Evolutionary conservation across 2,888 invertebrate genomes (phyloP), one percentile per base, ranked within the genome.

Genomic region (Stegana nigrithorax): DNA sequence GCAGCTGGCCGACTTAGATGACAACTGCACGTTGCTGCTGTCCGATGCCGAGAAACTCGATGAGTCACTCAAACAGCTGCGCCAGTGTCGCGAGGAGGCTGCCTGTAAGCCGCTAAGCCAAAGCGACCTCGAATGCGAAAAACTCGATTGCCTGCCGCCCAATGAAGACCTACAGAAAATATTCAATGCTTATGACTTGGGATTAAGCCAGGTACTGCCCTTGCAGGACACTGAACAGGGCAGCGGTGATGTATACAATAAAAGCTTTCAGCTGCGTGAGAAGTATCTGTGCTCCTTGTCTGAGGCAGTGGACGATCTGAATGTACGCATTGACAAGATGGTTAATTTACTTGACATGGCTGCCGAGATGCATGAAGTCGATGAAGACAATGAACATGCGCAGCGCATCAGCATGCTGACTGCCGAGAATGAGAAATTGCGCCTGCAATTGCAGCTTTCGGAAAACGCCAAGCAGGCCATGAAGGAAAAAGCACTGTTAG

Each of bases 291-390:
- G 56, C 1, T 55, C 58, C 1, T 58, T 75, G 47, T 45, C 55
- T 45, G 4, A 17, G 4, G 57, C 73, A 21, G 63, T 67, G 17
- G 36, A 66, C 2, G 23, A 14, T 0, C 61, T 77, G 57, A 67
- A 68, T 1, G 45, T 58, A 10, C 77, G 75, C 19, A 63, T 78
- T 36, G 66, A 71, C 14, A 61, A 67, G 12, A 74, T 75, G 75
- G 29, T 65, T 1, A 23, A 63, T 0, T n/a, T n/a, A n/a, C n/a
- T n/a, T n/a, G 5, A 69, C 1, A 78, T 76, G 71, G 26, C 56
- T 7, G 56, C 44, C 0, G 58, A 44, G 6, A 1, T 44, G 4
- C 14, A 44, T 4, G 44, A 17, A 8, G 10, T 51, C 17, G 42
- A 55, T 4, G 26, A 65, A 14, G 67, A 63, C 5, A 77, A 69